Conservation (phyloP, 92 coral and sea anemone genomes). For the Zoanthus sansibaricus region DNA sequence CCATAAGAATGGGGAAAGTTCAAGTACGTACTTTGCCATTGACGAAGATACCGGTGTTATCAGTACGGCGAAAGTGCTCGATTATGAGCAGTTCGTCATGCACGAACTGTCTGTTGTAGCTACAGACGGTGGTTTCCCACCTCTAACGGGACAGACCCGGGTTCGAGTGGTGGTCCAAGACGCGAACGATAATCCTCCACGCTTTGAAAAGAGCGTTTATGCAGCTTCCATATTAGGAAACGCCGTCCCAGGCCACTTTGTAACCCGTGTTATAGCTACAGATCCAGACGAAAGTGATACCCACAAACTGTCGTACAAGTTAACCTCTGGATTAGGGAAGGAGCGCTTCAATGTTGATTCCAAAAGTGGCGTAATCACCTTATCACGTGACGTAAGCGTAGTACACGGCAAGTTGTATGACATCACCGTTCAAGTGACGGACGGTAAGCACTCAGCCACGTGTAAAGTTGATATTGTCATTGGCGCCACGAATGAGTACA, state of each 20-base stretch:
- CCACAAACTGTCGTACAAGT: slow-evolving; percentile 71
- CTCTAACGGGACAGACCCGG: slow-evolving; percentile 90
- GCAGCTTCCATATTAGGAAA: slow-evolving; percentile 90
- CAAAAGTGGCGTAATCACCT: slow-evolving; percentile 89
- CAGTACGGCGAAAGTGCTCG: slow-evolving; percentile 74
- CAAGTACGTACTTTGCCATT: slow-evolving; percentile 68
- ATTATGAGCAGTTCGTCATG: slow-evolving; percentile 84
- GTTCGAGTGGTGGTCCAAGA: slow-evolving; percentile 87
- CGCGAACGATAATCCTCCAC: slow-evolving; percentile 93
- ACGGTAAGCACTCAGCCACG: slow-evolving; percentile 72
- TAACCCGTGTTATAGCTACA: slow-evolving; percentile 92
- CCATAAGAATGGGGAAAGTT: slow-evolving; percentile 22
- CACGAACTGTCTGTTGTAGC: slow-evolving; percentile 82
- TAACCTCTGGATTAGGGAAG: slow-evolving; percentile 78
- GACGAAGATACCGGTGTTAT: slow-evolving; percentile 71
- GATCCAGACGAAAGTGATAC: slow-evolving; percentile 93
- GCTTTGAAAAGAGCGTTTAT: slow-evolving; percentile 82
- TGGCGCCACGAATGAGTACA: slow-evolving; percentile 94
- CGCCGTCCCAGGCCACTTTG: slow-evolving; percentile 96
- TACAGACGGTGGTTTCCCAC: slow-evolving; percentile 88
- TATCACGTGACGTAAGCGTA: slow-evolving; percentile 82
- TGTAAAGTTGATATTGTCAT: slow-evolving; percentile 88
- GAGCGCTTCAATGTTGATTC: slow-evolving; percentile 77
- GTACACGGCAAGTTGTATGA: slow-evolving; percentile 86
- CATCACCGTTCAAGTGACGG: slow-evolving; percentile 81